Conservation (phyloP, 92 coral and sea anemone genomes). For the Epizoanthus ramosus region DNA sequence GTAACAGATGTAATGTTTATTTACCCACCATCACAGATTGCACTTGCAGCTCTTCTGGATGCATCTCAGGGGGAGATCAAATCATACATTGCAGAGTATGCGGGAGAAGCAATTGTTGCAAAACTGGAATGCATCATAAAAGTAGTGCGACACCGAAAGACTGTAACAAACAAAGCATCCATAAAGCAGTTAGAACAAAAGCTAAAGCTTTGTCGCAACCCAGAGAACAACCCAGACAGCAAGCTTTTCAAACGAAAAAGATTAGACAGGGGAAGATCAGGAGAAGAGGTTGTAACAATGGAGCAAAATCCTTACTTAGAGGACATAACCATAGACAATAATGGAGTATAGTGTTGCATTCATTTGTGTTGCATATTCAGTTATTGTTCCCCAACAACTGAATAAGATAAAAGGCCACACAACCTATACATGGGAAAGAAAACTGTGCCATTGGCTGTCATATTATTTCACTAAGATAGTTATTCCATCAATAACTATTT, state of each 20-base stretch:
- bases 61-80: constrained; percentile 60
- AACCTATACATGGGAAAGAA: too few relatives aligned
- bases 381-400: too few relatives aligned
- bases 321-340: constrained; percentile 3
- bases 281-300: constrained; percentile 28
- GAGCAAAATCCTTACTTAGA: constrained; percentile 5
- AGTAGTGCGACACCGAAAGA: constrained; percentile 23
- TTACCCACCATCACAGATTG: constrained; percentile 93
- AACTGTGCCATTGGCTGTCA: too few relatives aligned
- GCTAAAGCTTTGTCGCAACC: constrained; percentile 77
- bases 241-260: constrained; percentile 72
- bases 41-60: constrained; percentile 82
- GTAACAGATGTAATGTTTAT: constrained; percentile 72
- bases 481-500: too few relatives aligned
- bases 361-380: too few relatives aligned
- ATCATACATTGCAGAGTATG: constrained; percentile 55
- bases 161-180: constrained; percentile 43
- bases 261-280: constrained; percentile 52
- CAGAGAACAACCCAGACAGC: constrained; percentile 88
- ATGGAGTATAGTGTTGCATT: neutral
- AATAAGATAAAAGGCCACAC: too few relatives aligned
- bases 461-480: too few relatives aligned
- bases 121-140: constrained; percentile 49
- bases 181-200: constrained; percentile 74
- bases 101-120: constrained; percentile 60